Percentiles rank a stretch among this genome's conserved stretches.
phyloP scores from a whole-genome alignment of 2,888 invertebrate species.

The Drosophila eohydei region DNA sequence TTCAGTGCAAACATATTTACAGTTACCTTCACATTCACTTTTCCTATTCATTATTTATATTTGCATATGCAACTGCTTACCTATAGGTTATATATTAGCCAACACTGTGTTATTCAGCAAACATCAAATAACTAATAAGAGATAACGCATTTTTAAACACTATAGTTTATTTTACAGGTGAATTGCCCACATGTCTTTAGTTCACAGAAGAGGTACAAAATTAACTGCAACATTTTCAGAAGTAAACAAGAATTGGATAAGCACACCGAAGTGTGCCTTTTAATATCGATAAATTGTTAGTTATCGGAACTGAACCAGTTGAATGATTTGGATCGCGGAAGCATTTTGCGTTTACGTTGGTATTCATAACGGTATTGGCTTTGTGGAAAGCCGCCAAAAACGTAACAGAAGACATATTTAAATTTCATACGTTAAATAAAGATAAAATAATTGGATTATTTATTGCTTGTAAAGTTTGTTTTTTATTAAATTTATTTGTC shows the following conservation, averaged over 20 bases:
- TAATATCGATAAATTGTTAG: constrained; percentile 22
- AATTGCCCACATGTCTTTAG: neutral
- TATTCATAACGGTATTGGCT: constrained; percentile 1
- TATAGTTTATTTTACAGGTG: neutral
- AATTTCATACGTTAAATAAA: neutral
- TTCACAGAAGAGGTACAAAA: neutral
- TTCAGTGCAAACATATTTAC: neutral
- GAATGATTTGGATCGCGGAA: neutral
- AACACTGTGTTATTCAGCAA: neutral
- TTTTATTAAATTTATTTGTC: constrained; percentile 58
- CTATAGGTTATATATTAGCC: neutral
- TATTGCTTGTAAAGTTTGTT: constrained; percentile 34
- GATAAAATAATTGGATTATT: neutral
- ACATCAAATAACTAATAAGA: neutral
- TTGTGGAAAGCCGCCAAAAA: neutral
- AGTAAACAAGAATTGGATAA: constrained; percentile 2
- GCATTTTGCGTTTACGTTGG: constrained; percentile 6
- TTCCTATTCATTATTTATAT: neutral
- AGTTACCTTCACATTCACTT: neutral
- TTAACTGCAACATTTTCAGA: constrained; percentile 11
- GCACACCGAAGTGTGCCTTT: neutral
- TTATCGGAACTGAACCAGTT: constrained; percentile 11
- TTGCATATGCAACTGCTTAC: constrained; percentile 1
- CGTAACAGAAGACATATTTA: neutral
- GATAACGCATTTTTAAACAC: neutral